phyloP scores from a whole-genome alignment of 2,797 vertebrate genomes.

The Oreortyx pictus region DNA sequence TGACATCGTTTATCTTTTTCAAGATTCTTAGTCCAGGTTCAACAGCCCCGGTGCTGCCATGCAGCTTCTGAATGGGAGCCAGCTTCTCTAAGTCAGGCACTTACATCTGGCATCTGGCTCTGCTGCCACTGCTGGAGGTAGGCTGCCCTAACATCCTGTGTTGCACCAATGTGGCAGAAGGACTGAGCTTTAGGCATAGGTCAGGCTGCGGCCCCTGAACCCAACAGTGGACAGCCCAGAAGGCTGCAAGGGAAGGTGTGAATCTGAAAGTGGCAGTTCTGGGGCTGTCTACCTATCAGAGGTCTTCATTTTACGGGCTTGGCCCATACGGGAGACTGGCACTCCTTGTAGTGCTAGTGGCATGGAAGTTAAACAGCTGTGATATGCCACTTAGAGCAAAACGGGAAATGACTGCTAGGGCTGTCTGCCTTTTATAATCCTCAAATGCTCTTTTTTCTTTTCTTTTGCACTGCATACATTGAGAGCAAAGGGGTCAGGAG shows the following conservation, averaged over 20 bases:
- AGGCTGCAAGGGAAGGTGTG: background rate
- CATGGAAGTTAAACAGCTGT: fast-evolving
- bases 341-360: background rate
- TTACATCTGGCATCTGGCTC: fast-evolving
- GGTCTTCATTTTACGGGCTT: background rate
- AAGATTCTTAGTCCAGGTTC: background rate
- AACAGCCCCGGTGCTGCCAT: background rate
- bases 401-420: fast-evolving
- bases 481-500: background rate
- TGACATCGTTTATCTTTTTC: background rate
- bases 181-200: fast-evolving
- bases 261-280: background rate
- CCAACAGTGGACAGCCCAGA: fast-evolving
- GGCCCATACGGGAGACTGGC: background rate
- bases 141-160: fast-evolving
- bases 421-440: background rate
- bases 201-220: background rate
- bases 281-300: background rate
- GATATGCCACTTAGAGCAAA: background rate
- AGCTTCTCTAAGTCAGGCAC: background rate
- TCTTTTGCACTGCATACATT: background rate
- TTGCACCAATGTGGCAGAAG: background rate
- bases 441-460: background rate
- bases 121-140: background rate
- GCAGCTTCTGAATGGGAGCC: background rate